Conservation (phyloP, 2,113 vertebrate genomes). For the Montifringilla adamsi region DNA sequence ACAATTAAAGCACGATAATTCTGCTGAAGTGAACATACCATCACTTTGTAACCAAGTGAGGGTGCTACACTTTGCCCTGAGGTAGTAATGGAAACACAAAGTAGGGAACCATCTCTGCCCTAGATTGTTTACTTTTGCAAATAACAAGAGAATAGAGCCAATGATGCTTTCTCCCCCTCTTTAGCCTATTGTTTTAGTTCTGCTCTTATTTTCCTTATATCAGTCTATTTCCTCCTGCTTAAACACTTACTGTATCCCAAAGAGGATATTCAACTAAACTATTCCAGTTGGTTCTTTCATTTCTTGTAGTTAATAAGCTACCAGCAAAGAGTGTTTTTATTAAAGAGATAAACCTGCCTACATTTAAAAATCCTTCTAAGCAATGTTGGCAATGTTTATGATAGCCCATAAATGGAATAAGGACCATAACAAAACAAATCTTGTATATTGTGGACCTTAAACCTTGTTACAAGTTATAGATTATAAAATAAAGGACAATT, state of each 20-base stretch:
- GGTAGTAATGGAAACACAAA: not conserved
- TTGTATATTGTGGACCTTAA: not conserved
- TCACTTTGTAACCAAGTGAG: not conserved
- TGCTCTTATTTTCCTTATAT: not conserved
- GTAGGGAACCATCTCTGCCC: not conserved
- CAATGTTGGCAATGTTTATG: not conserved
- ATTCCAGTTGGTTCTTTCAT: not conserved
- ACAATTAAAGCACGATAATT: not conserved
- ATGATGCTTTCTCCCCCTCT: rapidly evolving
- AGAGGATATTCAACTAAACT: not conserved
- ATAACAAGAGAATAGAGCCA: not conserved
- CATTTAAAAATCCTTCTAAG: not conserved
- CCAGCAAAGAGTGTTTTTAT: not conserved
- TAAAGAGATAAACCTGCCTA: not conserved
- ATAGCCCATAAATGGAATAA: not conserved
- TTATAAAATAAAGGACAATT: slow-evolving; percentile 5
- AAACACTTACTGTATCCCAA: not conserved
- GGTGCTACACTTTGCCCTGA: not conserved
- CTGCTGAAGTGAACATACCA: not conserved
- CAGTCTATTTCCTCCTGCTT: not conserved
- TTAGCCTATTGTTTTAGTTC: not conserved
- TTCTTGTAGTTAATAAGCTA: not conserved
- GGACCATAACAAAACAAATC: not conserved
- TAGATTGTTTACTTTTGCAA: not conserved
- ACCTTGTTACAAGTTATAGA: not conserved